Evolutionary conservation across 2,113 vertebrate species (phyloP).

Genomic region (Chloroceryle aenea): DNA sequence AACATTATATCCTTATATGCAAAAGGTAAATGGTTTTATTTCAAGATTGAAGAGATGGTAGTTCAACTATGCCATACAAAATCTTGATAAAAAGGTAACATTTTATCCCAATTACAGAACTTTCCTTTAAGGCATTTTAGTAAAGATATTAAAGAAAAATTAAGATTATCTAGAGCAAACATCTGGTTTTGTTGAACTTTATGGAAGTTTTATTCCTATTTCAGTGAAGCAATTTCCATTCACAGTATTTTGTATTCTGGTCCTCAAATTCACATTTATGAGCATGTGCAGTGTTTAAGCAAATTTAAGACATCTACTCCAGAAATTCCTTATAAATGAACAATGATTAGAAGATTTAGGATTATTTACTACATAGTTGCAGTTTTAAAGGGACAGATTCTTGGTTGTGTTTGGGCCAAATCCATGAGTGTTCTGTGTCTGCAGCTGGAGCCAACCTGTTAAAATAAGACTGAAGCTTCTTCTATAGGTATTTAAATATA

Average conservation of each 20-base stretch:
- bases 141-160: not conserved
- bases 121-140: not conserved
- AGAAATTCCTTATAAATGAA: not conserved
- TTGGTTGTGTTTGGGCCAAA: not conserved
- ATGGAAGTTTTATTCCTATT: not conserved
- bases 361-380: not conserved
- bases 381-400: not conserved
- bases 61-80: not conserved
- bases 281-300: not conserved
- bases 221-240: not conserved
- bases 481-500: constrained; percentile 7
- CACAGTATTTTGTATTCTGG: not conserved
- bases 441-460: not conserved
- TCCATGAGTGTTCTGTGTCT: not conserved
- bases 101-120: not conserved
- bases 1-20: not conserved
- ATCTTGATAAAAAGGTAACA: not conserved
- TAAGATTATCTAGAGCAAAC: not conserved
- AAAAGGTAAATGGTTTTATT: not conserved
- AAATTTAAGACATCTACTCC: not conserved
- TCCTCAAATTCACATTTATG: not conserved
- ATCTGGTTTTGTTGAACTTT: not conserved
- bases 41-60: not conserved
- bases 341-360: not conserved
- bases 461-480: constrained; percentile 16